Conservation (phyloP, 1,140 invertebrate genomes). For the Spodoptera litura region DNA sequence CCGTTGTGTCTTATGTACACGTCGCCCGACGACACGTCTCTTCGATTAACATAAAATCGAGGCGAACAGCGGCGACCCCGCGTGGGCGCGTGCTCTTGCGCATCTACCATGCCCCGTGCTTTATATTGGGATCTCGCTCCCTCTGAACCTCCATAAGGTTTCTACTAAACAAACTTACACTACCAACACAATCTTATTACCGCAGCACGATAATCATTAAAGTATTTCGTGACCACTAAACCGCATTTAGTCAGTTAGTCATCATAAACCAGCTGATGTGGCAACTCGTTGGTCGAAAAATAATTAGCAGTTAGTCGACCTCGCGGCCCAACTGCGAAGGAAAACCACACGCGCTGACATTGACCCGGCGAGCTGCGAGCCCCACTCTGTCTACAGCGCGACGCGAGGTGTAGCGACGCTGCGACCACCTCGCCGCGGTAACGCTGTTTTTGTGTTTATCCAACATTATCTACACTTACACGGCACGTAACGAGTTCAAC, state of each 20-base stretch:
- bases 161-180: slow-evolving; percentile 40
- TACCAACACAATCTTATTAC: slow-evolving; percentile 42
- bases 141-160: slow-evolving; percentile 33
- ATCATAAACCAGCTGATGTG: slow-evolving; percentile 63
- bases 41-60: slow-evolving; percentile 86
- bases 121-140: slow-evolving; percentile 39
- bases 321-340: slow-evolving; percentile 59
- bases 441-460: slow-evolving; percentile 23
- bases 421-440: background rate
- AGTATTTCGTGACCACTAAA: slow-evolving; percentile 63
- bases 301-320: slow-evolving; percentile 77
- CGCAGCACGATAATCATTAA: slow-evolving; percentile 48
- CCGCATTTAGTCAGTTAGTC: slow-evolving; percentile 64
- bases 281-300: slow-evolving; percentile 72
- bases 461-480: slow-evolving; percentile 14
- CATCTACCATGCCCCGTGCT: slow-evolving; percentile 28
- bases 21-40: slow-evolving; percentile 75
- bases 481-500: slow-evolving; percentile 16
- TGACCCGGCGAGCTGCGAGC: slow-evolving; percentile 56
- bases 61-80: slow-evolving; percentile 58
- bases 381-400: slow-evolving; percentile 32
- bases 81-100: slow-evolving; percentile 72
- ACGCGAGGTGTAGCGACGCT: background rate
- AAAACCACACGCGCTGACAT: slow-evolving; percentile 72
- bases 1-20: slow-evolving; percentile 56